These are phyloP conservation scores for Elephas maximus DNA, from an alignment of 2,113 vertebrate genomes.

Conservation along the genomic window DNA sequence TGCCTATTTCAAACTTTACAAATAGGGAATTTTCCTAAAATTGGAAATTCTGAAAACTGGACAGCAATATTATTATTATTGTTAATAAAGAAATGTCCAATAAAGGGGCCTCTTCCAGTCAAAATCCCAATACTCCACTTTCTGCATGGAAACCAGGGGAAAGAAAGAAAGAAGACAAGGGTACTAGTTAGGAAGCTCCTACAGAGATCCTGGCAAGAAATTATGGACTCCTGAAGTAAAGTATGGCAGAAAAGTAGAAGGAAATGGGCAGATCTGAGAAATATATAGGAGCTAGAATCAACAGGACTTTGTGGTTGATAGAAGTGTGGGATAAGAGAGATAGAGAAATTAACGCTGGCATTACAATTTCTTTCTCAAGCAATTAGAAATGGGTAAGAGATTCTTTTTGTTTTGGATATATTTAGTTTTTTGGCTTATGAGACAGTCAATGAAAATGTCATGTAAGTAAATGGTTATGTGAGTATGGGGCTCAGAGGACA, in stretches of 20 bases:
- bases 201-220: background rate
- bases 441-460: background rate
- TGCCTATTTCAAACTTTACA: background rate
- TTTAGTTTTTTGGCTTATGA: background rate
- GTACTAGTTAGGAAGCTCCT: background rate
- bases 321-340: background rate
- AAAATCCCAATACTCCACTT: background rate
- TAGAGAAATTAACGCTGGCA: background rate
- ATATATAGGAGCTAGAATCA: background rate
- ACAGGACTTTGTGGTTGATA: background rate
- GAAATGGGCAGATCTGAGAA: background rate
- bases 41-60: background rate
- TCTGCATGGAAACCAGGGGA: background rate
- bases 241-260: background rate
- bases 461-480: background rate
- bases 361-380: slow-evolving; percentile 37
- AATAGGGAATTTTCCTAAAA: background rate
- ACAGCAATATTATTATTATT: background rate
- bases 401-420: background rate
- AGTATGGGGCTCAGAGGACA: background rate
- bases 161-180: background rate
- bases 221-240: background rate
- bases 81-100: background rate
- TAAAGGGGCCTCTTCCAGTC: background rate
- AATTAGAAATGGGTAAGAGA: background rate